A percentile compares a stretch with the other conserved stretches of the same genome.
These are phyloP conservation scores for Athene noctua DNA, from an alignment of 2,113 vertebrate species.

Conservation along the genomic window DNA sequence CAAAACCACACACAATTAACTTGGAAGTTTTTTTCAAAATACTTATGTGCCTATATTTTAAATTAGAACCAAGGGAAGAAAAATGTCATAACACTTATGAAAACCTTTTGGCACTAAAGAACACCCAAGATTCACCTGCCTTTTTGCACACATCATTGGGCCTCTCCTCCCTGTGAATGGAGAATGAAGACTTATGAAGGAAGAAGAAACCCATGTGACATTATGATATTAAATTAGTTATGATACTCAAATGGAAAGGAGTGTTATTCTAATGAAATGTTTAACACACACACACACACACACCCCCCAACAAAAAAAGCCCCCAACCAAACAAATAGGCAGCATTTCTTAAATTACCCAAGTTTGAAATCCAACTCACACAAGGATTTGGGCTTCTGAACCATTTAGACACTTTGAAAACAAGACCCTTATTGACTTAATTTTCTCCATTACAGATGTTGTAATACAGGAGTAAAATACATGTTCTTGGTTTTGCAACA, in stretches of 20 bases:
- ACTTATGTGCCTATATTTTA: neutral
- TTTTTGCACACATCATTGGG: neutral
- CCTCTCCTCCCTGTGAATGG: neutral
- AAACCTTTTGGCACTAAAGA: neutral
- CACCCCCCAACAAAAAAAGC: too few species aligned
- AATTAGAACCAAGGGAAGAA: neutral
- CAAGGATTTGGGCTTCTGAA: neutral
- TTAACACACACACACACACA: neutral
- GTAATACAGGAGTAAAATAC: neutral
- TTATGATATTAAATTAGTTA: neutral
- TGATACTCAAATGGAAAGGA: neutral
- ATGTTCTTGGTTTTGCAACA: neutral
- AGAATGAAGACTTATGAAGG: neutral
- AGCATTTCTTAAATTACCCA: neutral
- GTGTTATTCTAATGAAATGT: neutral
- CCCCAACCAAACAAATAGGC: neutral
- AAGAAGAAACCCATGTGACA: neutral
- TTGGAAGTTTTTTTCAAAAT: neutral
- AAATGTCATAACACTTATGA: neutral
- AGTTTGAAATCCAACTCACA: neutral
- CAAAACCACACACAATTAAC: neutral
- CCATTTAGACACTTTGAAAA: neutral
- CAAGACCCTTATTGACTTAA: neutral
- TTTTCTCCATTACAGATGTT: neutral
- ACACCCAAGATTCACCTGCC: neutral